Conservation (phyloP, 2,888 invertebrate genomes). For the Galerucella pusilla region DNA sequence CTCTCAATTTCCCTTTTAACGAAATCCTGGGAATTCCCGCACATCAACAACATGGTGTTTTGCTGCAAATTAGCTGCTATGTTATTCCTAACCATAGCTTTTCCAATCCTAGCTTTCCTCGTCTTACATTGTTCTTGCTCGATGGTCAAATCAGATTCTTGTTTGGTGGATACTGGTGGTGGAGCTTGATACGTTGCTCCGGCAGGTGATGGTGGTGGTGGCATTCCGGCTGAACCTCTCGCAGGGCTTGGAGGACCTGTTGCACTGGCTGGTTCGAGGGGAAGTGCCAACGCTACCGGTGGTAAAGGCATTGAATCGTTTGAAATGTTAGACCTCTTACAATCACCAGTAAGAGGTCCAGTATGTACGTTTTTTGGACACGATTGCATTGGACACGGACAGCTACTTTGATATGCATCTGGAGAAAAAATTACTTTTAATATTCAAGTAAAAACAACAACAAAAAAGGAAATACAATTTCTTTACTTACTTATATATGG, state of each 20-base stretch:
- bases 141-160: constrained; percentile 51
- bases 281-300: constrained; percentile 67
- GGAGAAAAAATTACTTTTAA: constrained; percentile 40
- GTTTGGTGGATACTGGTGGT: constrained; percentile 52
- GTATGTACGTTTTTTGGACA: constrained; percentile 99
- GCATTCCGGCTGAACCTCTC: constrained; percentile 75
- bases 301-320: constrained; percentile 64
- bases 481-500: constrained; percentile 72
- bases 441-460: no score
- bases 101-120: constrained; percentile 70
- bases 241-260: constrained; percentile 77
- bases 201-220: constrained; percentile 72
- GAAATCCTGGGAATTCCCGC: constrained; percentile 57
- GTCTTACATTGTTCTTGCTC: constrained; percentile 52
- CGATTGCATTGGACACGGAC: constrained; percentile 92
- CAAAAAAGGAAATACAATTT: no score
- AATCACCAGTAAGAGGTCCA: constrained; percentile 98
- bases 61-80: constrained; percentile 57
- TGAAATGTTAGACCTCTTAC: constrained; percentile 73
- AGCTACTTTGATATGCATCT: constrained; percentile 73
- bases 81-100: constrained; percentile 76
- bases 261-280: constrained; percentile 66
- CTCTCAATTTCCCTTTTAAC: constrained; percentile 64
- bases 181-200: constrained; percentile 64
- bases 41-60: constrained; percentile 68